Percentiles rank a stretch among this genome's conserved stretches.
Evolutionary conservation across 2,888 invertebrate species (phyloP).

Genomic region (Macaria notata): DNA sequence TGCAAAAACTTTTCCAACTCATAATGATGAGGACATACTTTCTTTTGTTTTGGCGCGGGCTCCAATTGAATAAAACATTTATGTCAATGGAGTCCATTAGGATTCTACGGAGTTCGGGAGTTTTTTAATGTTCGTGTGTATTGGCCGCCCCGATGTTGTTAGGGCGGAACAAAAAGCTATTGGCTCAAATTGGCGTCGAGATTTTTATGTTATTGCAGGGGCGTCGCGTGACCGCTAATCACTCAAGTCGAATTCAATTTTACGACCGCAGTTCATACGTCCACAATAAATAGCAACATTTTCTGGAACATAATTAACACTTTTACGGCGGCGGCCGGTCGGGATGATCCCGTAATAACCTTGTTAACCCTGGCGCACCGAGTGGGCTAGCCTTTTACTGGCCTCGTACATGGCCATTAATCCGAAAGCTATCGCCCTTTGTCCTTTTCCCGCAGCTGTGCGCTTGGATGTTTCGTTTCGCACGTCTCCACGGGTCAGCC

Average conservation of each 20-base stretch:
- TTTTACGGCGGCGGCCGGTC: conserved; percentile 77
- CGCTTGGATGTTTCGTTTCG: conserved; percentile 61
- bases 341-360: conserved; percentile 82
- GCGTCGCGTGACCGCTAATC: conserved; percentile 26
- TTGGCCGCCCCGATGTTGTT: conserved; percentile 43
- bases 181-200: conserved; percentile 28
- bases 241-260: conserved; percentile 33
- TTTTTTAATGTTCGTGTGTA: conserved; percentile 59
- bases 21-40: conserved; percentile 74
- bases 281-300: conserved; percentile 65
- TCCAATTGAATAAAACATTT: conserved; percentile 79
- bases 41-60: conserved; percentile 74
- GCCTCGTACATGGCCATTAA: conserved; percentile 79
- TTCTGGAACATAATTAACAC: conserved; percentile 78
- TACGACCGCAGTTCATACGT: conserved; percentile 46
- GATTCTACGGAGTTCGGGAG: conserved; percentile 62
- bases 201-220: conserved; percentile 29
- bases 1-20: conserved; percentile 71
- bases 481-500: conserved; percentile 70
- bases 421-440: conserved; percentile 78
- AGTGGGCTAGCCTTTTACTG: conserved; percentile 80
- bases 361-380: conserved; percentile 80
- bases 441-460: conserved; percentile 64
- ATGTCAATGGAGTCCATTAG: conserved; percentile 78
- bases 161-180: conserved; percentile 39